Base-by-base conservation (phyloP, 53 echinoderm and acorn worm genomes). In the Actinopyga echinites region DNA sequence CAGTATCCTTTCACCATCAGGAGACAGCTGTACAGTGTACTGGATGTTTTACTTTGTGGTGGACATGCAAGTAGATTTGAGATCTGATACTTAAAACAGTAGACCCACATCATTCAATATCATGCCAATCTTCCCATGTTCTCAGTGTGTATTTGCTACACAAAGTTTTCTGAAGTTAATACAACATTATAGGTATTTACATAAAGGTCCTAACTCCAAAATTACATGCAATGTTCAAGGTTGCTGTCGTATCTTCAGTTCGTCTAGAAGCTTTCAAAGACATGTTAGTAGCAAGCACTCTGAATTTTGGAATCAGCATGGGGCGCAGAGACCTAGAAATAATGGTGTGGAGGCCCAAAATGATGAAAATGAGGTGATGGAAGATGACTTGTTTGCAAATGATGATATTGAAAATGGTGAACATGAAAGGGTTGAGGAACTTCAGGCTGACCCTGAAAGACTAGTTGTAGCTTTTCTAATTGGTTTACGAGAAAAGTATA, bases 261-360 rank as follows among this genome's bases (percentile, higher is more conserved):
- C 79, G 30, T 6, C 31, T 28, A 56, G 79, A 57, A 79, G 19
- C 13, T 79, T 79, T 33, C 79, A 79, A 57, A 79, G 33, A 29
- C 79, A 79, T 56, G 32, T 79, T 19, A 79, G 58, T 3, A 79
- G 29, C 1, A 79, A 79, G 17, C 79, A 79, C 31, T 19, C 13
- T 2, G 57, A 79, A 32, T 79, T 79, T 57, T 79, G 79, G 79
- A 30, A 13, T 25, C 30, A 79, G n/a, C 25, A 78, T 53, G 78
- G 78, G 8, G 19, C 19, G 24, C 53, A 78, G 12, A 78, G 74
- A 42, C n/a, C 12, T 9, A 33, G 29, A 19, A 49, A 78, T 53
- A 29, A 26, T 26, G 57, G 56, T 25, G 3, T 23, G n/a, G 9
- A 58, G 3, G 4, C 5, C 4, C 6, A 11, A 5, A 25, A 66